Evolutionary conservation across 2,888 invertebrate genomes (phyloP), one percentile per base, ranked within the genome.

Genomic region (Agonopterix alstromeriana): DNA sequence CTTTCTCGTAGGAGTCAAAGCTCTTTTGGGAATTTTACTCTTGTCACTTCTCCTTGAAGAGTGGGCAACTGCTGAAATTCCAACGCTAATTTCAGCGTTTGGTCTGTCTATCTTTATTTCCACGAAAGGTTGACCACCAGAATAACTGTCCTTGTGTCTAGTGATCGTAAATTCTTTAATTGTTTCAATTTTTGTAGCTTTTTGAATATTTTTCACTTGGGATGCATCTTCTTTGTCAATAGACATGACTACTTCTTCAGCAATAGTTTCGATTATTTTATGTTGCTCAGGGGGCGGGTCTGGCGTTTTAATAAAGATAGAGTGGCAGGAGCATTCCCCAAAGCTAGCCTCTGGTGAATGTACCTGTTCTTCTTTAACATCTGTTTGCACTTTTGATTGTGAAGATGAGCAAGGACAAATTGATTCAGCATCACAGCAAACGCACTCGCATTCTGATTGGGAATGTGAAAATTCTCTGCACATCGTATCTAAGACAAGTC

Each of bases 21-120:
- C 53, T 54, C 69, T 50, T 54, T 64, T 63, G 10, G 73, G 76
- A 47, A 77, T 77, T 52, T 59, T 76, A 50, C 76, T 76, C 3
- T 52, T 71, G 5, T 11, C 35, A 10, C 7, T 47, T 11, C 27
- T 9, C 38, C 7, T 45, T 38, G 12, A 10, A 38, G n/a, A 40
- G 27, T 27, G 5, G 1, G 27, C 27, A 1, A 5, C 27, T 5
- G 5, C 27, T 27, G 54, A 53, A 9, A 68, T 59, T 14, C 60
- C 64, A 8, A 65, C 53, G 45, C 53, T 58, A 42, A 63, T 59
- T 14, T 65, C 58, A 40, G 60, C 50, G 8, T 56, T 43, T 4
- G 72, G 69, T 44, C 59, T 63, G 35, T 73, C 71, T 35, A 77
- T 70, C 42, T 63, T 67, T 10, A 76, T 76, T 43, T 75, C 65